These are phyloP conservation scores for Butastur rufipennis DNA, from an alignment of 2,113 vertebrate genomes.

Conservation along the genomic window DNA sequence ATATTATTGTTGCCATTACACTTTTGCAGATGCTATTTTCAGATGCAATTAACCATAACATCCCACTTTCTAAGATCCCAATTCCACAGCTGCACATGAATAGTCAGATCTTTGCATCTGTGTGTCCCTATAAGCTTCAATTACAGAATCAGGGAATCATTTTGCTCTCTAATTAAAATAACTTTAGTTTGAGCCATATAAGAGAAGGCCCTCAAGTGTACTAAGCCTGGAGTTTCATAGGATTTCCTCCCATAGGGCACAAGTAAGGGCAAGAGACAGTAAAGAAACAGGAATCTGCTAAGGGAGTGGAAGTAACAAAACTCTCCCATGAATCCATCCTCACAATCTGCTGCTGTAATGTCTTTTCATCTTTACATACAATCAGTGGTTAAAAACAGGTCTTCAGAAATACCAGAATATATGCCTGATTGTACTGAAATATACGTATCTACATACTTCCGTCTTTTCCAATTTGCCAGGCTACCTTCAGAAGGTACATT, in stretches of 20 bases:
- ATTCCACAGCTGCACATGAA: constrained; percentile 1
- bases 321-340: not conserved
- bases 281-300: not conserved
- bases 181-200: not conserved
- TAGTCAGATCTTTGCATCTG: not conserved
- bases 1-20: not conserved
- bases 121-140: not conserved
- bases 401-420: not conserved
- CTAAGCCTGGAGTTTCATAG: not conserved
- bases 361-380: not conserved
- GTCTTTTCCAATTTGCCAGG: not conserved
- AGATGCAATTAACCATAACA: not conserved
- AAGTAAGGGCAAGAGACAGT: not conserved
- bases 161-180: not conserved
- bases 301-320: not conserved
- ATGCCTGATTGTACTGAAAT: not conserved
- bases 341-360: not conserved
- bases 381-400: not conserved
- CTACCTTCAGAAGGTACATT: not conserved
- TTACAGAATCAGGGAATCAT: not conserved
- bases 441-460: not conserved
- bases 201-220: not conserved
- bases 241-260: not conserved
- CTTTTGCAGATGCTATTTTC: not conserved
- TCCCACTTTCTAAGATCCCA: not conserved